Conservation (phyloP, 2,888 invertebrate species). For the Mayetiola destructor region DNA sequence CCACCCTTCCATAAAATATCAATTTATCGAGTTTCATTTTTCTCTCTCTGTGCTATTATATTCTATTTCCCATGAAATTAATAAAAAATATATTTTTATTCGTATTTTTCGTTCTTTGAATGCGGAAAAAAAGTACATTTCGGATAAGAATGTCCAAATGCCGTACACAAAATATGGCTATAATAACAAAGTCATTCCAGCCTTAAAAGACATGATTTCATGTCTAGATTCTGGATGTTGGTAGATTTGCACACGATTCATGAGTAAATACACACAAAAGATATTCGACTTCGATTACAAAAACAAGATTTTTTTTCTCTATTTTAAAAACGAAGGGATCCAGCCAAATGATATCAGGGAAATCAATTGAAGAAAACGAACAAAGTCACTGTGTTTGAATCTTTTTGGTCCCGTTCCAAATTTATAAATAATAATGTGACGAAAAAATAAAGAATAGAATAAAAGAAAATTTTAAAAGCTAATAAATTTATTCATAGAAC, state of each 20-base stretch:
- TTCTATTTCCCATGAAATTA: conserved; percentile 12
- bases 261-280: conserved; percentile 3
- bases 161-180: neutral
- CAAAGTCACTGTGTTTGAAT: neutral
- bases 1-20: conserved; percentile 10
- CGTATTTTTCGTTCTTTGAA: neutral
- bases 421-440: no score
- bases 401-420: no score
- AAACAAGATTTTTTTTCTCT: neutral
- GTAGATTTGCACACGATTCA: neutral
- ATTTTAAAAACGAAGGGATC: no score
- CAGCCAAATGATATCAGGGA: neutral
- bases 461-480: conserved; percentile 1
- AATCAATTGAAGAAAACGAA: neutral
- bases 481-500: conserved; percentile 12
- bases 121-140: neutral
- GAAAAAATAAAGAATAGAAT: neutral
- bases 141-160: neutral
- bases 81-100: neutral
- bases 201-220: neutral
- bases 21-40: conserved; percentile 3
- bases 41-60: no score
- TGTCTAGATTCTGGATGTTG: no score
- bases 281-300: conserved; percentile 4
- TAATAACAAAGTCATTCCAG: neutral